Conservation (phyloP, 2,888 invertebrate genomes). For the Catocala fraxini region DNA sequence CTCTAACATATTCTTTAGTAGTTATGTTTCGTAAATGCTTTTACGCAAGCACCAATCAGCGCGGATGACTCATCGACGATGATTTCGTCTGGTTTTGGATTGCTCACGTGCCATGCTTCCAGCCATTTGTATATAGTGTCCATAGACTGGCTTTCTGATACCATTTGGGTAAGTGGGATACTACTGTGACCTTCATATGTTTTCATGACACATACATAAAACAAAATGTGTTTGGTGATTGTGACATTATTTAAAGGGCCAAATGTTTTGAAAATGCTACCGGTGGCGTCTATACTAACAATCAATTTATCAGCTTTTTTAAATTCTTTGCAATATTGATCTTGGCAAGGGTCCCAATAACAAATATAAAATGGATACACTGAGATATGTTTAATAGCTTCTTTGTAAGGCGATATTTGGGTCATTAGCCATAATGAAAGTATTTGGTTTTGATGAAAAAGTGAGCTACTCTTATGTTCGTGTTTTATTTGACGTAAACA, state of each 20-base stretch:
- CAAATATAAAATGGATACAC: conserved; percentile 32
- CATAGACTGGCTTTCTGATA: conserved; percentile 33
- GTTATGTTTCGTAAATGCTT: conserved; percentile 32
- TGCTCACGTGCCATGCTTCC: conserved; percentile 22
- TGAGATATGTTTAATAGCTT: conserved; percentile 29
- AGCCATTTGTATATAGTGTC: conserved; percentile 32
- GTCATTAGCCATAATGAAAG: conserved; percentile 39
- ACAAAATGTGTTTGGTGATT: conserved; percentile 31
- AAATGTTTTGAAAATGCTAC: conserved; percentile 34
- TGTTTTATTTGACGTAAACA: conserved; percentile 36
- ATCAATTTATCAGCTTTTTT: conserved; percentile 26
- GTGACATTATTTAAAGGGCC: conserved; percentile 18
- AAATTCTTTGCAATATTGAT: conserved; percentile 31
- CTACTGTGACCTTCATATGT: conserved; percentile 20
- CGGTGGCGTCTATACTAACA: conserved; percentile 35
- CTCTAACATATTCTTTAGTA: conserved; percentile 30
- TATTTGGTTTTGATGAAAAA: conserved; percentile 30
- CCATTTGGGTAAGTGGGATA: conserved; percentile 32
- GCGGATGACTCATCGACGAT: conserved; percentile 33
- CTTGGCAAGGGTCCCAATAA: conserved; percentile 35
- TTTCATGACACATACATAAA: conserved; percentile 31
- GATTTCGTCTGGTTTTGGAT: conserved; percentile 27
- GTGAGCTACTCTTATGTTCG: conserved; percentile 27
- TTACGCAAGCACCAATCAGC: conserved; percentile 31
- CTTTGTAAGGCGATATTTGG: conserved; percentile 28